These are phyloP conservation scores for Scotopteryx bipunctaria DNA, from an alignment of 2,888 invertebrate species.

Conservation along the genomic window DNA sequence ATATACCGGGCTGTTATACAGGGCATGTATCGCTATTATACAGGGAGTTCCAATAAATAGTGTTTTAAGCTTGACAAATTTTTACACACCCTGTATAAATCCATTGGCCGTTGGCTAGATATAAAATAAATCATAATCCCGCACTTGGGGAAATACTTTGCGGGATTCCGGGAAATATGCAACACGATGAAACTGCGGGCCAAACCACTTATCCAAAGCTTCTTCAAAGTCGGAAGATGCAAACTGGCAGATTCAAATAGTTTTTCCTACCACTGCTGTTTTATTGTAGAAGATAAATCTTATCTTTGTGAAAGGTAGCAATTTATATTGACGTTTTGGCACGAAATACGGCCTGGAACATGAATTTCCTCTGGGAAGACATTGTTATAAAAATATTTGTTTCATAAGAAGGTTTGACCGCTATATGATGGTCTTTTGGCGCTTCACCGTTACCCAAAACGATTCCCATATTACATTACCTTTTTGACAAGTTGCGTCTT, in stretches of 20 bases:
- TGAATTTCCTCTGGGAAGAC: background rate
- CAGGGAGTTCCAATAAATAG: no score
- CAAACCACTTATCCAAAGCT: background rate
- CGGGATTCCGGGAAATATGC: background rate
- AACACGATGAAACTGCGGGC: background rate
- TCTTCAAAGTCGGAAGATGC: slow-evolving; percentile 18
- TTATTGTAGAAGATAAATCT: slow-evolving; percentile 26
- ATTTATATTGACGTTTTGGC: slow-evolving; percentile 23
- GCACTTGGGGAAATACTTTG: background rate
- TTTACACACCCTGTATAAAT: no score
- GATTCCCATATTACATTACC: no score
- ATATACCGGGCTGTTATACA: no score
- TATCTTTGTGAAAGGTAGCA: slow-evolving; percentile 15
- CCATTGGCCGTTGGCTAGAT: no score
- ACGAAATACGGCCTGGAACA: slow-evolving; percentile 6
- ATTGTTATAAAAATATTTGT: background rate
- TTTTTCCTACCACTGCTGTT: slow-evolving; percentile 16
- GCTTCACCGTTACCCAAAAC: no score
- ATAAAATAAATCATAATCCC: no score
- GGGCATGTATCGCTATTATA: no score
- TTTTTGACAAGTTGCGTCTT: no score
- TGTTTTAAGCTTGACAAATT: no score
- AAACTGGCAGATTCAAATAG: slow-evolving; percentile 24
- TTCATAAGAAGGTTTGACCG: background rate
- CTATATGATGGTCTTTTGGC: no score